A percentile compares a stretch with the other conserved stretches of the same genome.
Evolutionary conservation across 1,140 invertebrate species (phyloP).

Genomic region (roundworm (Caenorhabditis elegans)): WBcel235 BX284602.5:11326001-11326500

Average conservation of each 20-base stretch:
- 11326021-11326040: slow-evolving; percentile 34
- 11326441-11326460: too few species aligned
- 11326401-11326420: too few species aligned
- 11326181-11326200: slow-evolving; percentile 65
- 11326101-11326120: slow-evolving; percentile 63
- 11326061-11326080: slow-evolving; percentile 54
- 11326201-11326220: slow-evolving; percentile 60
- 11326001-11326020: neutral
- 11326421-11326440: too few species aligned
- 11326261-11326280: slow-evolving; percentile 15
- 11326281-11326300: too few species aligned
- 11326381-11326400: too few species aligned
- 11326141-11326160: slow-evolving; percentile 51
- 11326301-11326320: too few species aligned
- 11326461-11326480: too few species aligned
- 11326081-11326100: slow-evolving; percentile 59
- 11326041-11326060: slow-evolving; percentile 53
- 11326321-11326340: too few species aligned
- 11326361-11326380: too few species aligned
- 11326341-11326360: too few species aligned
- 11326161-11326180: slow-evolving; percentile 63
- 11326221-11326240: slow-evolving; percentile 39
- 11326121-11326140: slow-evolving; percentile 50
- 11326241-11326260: slow-evolving; percentile 31
- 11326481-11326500: too few species aligned